Evolutionary conservation across 2,797 vertebrate genomes (phyloP), one percentile per base, ranked within the genome.

Genomic region (Hozukius guyotensis): DNA sequence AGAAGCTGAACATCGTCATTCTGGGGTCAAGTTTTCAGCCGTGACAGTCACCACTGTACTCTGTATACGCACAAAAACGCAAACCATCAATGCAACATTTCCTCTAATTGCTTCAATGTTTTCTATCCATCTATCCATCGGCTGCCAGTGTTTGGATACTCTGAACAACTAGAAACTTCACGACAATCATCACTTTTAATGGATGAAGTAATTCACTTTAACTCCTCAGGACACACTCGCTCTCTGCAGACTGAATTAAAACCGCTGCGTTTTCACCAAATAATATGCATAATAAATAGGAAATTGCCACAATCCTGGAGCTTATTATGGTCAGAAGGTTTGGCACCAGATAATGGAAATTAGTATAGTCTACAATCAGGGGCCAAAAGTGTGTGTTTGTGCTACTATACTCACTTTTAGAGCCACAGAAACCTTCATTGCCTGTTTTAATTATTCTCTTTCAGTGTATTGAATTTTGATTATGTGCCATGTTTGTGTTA

Each of bases 11-110:
- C 59, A 5, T 57, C 24, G 18, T 75, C 49, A 32, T 9, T 24
- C 6, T 36, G 61, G 53, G 72, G 38, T 77, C 72, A 77, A 20
- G 72, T 71, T 64, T 78, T 71, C 34, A 64, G 36, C 63, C 49
- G 4, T 76, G 75, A 78, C 69, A 38, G 52, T 63, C 68, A 32
- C 18, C 20, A 16, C 53, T 25, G 53, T 5, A 16, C 31, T n/a
- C 5, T 38, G 36, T 38, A 38, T 38, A 3, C 3, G 2, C 29
- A 55, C 0, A 53, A 13, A 34, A 12, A 66, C 27, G 4, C 34
- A 71, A 67, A 70, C 59, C 76, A 80, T 80, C 67, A 80, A 55
- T 71, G 71, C 56, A 64, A 42, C 61, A 6, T 82, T 25, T 66
- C 10, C 59, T 71, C 34, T 62, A 22, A 67, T 57, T n/a, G 52